These are phyloP conservation scores for Brachionus manjavacas DNA, from an alignment of 1,140 invertebrate species.

Conservation along the genomic window DNA sequence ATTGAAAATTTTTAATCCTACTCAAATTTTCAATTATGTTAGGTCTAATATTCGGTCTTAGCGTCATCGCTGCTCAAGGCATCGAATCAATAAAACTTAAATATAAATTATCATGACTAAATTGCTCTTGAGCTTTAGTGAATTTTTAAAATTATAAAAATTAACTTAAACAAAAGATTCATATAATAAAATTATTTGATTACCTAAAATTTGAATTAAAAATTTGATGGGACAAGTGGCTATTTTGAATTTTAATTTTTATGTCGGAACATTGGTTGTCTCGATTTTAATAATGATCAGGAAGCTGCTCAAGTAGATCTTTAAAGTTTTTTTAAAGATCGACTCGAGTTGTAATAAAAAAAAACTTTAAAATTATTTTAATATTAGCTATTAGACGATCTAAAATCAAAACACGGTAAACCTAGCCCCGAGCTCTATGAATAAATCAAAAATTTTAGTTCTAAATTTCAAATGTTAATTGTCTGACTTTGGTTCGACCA, in stretches of 20 bases:
- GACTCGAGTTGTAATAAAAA: background rate
- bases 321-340: background rate
- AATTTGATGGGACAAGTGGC: background rate
- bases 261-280: background rate
- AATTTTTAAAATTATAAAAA: background rate
- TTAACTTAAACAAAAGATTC: too few species aligned
- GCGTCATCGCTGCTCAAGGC: background rate
- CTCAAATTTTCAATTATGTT: background rate
- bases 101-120: background rate
- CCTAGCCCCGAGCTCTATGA: background rate
- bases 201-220: background rate
- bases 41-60: background rate
- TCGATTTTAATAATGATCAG: background rate
- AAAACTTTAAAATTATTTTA: background rate
- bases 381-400: background rate
- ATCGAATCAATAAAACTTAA: background rate
- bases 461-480: background rate
- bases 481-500: background rate
- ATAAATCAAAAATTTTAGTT: background rate
- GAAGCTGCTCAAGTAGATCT: background rate
- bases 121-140: background rate
- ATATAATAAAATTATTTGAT: background rate
- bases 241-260: background rate
- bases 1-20: background rate
- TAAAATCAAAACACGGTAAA: background rate